Base-by-base conservation (phyloP, 2,797 vertebrate species). In the Parotocinclus haroldoi region DNA sequence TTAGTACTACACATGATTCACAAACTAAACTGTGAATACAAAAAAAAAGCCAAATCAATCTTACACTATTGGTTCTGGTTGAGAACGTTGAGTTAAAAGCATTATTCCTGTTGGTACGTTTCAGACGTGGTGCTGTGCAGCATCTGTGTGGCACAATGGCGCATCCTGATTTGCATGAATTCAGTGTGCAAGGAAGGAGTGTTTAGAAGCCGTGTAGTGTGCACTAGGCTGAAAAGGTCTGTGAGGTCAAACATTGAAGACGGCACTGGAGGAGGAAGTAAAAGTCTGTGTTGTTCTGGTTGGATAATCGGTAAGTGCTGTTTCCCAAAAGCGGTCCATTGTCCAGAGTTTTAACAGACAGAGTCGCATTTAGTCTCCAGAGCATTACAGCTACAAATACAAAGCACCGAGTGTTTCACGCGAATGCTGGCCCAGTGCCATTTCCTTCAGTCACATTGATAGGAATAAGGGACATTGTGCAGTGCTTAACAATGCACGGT, bases 321-420 rank as follows among this genome's bases (percentile, higher is more conserved):
- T 27, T 52, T 68, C 46, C n/a, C 51, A 68, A 50, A 59, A 58
- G 49, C 49, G 45, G 38, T 63, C 64, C 49, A 65, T 71, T 62
- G 67, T 71, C 9, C 46, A 53, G 38, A 16, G 67, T 59, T 38
- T 12, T 69, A 64, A 76, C 58, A 51, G 63, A 64, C 60, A 65
- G 38, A 56, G 42, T 19, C 55, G 56, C 60, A 14, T 1, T 12
- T 45, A 39, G 52, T 51, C 68, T 37, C 39, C 37, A 45, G 68
- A 71, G 48, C 44, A 5, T 27, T 48, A 68, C 60, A 37, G 36
- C 14, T 40, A 62, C 55, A 69, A 55, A 55, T 56, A 56, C 42
- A 61, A 9, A 39, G 57, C 16, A 12, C 19, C 56, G 9, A 58
- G 17, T 42, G 40, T 58, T 12, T 7, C 7, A 58, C 13, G 6